phyloP scores from a whole-genome alignment of 2,888 invertebrate genomes.

The Drosophila aldrichi region DNA sequence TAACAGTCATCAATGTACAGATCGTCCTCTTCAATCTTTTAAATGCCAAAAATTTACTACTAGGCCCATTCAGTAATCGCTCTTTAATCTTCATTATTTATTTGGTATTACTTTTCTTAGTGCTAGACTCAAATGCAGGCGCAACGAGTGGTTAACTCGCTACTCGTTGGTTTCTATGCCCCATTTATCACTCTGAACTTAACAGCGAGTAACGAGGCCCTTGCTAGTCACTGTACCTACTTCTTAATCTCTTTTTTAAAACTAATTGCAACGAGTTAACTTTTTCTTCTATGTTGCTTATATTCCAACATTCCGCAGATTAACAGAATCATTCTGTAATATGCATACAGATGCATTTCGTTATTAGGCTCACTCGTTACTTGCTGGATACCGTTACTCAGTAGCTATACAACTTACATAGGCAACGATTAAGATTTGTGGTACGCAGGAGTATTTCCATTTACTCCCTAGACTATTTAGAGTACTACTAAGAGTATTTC shows the following conservation, averaged over 20 bases:
- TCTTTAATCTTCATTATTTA: not conserved
- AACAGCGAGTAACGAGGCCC: not conserved
- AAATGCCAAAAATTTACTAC: not conserved
- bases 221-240: too few species aligned
- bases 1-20: not conserved
- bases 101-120: not conserved
- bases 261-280: not conserved
- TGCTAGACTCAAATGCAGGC: not conserved
- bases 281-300: not conserved
- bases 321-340: not conserved
- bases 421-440: not conserved
- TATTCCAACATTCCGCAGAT: not conserved
- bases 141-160: not conserved
- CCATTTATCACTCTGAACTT: not conserved
- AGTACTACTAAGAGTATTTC: not conserved
- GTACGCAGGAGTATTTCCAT: not conserved
- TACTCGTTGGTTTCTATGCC: not conserved
- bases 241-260: not conserved
- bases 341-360: too few species aligned
- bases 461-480: not conserved
- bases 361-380: not conserved
- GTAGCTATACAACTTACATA: not conserved
- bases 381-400: not conserved
- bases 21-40: not conserved
- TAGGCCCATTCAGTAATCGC: not conserved